A percentile compares a stretch with the other conserved stretches of the same genome.
Evolutionary conservation across 2,113 vertebrate species (phyloP).

Genomic region (Cyprinodon brontotheroides): DNA sequence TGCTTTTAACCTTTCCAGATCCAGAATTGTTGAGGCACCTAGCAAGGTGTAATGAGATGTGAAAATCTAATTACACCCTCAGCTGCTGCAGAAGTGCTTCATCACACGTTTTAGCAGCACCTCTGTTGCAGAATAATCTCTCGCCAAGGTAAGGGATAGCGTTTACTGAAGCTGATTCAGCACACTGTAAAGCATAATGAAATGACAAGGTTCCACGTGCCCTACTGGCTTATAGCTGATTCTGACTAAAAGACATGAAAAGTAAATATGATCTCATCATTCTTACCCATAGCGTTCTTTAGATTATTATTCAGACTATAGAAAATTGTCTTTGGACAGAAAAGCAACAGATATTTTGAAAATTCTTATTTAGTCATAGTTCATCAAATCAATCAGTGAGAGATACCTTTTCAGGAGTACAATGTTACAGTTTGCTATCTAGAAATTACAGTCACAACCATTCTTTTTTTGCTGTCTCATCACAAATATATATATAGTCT

Average conservation of each 20-base stretch:
- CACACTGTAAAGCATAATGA: constrained; percentile 47
- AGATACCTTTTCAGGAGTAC: background rate
- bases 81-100: constrained; percentile 35
- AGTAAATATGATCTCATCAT: background rate
- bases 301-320: background rate
- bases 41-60: constrained; percentile 58
- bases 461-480: background rate
- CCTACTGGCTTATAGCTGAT: constrained; percentile 18
- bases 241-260: constrained; percentile 31
- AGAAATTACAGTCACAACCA: background rate
- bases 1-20: constrained; percentile 30
- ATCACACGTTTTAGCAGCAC: constrained; percentile 45
- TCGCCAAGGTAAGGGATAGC: constrained; percentile 11
- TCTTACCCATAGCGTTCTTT: background rate
- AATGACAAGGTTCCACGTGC: constrained; percentile 55
- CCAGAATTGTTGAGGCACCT: constrained; percentile 33
- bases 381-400: background rate
- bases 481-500: background rate
- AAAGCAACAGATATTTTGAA: background rate
- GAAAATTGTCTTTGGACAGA: background rate
- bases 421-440: background rate
- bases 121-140: constrained; percentile 40
- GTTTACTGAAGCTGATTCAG: constrained; percentile 49
- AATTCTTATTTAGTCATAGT: background rate
- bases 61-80: constrained; percentile 57